These are phyloP conservation scores for Lepetodrilus schrolli DNA, from an alignment of 2,888 invertebrate genomes.

Conservation along the genomic window DNA sequence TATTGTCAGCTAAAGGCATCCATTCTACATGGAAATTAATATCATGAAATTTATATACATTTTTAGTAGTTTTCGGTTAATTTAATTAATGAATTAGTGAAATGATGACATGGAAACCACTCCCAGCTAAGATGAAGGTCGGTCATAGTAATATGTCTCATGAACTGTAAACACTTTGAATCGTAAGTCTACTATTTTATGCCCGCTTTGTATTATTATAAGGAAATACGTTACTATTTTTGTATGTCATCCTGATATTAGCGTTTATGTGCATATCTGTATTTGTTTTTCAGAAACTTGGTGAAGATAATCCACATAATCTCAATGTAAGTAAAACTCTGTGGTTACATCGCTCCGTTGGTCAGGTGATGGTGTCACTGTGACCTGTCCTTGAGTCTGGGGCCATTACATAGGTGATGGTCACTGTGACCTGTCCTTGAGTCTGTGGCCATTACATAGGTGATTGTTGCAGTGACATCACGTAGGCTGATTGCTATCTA, in stretches of 20 bases:
- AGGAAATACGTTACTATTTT: no score
- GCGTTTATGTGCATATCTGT: background rate
- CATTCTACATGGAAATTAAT: no score
- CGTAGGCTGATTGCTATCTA: no score
- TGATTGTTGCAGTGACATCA: background rate
- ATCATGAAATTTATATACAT: no score
- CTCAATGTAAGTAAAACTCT: slow-evolving; percentile 51
- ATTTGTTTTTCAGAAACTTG: slow-evolving; percentile 53
- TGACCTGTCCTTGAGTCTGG: background rate
- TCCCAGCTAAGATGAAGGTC: no score
- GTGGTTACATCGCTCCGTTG: background rate
- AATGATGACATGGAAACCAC: no score
- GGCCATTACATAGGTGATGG: background rate
- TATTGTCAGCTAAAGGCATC: no score
- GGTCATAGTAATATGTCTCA: no score
- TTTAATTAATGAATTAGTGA: no score
- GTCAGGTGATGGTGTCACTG: background rate
- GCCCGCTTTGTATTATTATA: no score
- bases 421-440: background rate
- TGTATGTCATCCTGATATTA: background rate
- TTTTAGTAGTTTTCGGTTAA: no score
- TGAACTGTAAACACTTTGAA: no score
- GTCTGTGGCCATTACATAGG: background rate
- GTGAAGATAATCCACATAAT: slow-evolving; percentile 53
- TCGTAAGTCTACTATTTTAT: background rate